Conservation (phyloP, 2,113 vertebrate genomes). For the Motacilla tschutschensis region DNA sequence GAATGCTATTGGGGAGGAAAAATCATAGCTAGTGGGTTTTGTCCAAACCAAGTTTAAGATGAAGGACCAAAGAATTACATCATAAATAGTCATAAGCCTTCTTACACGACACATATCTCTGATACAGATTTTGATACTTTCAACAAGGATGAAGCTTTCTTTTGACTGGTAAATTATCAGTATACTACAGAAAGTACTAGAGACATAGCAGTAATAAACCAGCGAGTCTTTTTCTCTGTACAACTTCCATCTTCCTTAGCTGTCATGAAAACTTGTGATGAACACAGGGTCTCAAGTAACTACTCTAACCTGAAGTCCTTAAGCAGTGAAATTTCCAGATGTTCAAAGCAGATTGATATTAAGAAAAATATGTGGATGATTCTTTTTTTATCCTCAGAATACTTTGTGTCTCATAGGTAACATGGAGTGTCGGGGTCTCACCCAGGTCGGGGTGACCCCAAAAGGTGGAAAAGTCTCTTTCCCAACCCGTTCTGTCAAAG, state of each 20-base stretch:
- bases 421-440: too few species aligned
- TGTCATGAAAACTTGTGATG: neutral
- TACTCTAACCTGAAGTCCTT: neutral
- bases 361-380: neutral
- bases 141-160: neutral
- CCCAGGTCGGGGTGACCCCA: too few species aligned
- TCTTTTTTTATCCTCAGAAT: neutral
- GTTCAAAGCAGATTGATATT: neutral
- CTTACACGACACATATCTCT: rapidly evolving
- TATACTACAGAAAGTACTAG: neutral
- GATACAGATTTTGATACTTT: neutral
- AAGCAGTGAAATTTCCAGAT: neutral
- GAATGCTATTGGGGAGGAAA: neutral
- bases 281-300: neutral
- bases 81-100: neutral
- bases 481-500: too few species aligned
- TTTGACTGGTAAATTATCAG: neutral
- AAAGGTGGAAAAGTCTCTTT: too few species aligned
- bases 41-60: neutral
- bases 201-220: neutral
- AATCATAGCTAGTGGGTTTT: neutral
- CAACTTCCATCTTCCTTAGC: neutral
- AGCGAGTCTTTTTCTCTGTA: neutral
- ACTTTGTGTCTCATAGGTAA: neutral
- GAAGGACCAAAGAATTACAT: neutral